phyloP scores from a whole-genome alignment of 1,140 invertebrate genomes.

The Aradophagus sp. region DNA sequence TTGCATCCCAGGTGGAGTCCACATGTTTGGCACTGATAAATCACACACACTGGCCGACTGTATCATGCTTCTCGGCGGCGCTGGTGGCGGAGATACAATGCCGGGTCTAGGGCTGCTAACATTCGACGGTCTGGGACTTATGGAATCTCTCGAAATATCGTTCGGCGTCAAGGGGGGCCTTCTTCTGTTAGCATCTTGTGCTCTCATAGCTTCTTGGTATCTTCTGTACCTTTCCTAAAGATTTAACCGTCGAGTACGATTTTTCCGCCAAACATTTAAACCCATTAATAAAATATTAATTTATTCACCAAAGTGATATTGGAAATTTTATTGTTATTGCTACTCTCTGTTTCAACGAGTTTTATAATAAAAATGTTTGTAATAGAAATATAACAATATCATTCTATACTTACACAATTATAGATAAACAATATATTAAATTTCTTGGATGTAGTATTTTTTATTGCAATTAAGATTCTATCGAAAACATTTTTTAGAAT shows the following conservation, averaged over 20 bases:
- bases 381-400: no score
- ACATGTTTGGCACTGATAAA: slow-evolving; percentile 64
- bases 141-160: slow-evolving; percentile 45
- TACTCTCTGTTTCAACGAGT: no score
- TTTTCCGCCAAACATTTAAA: no score
- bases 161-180: slow-evolving; percentile 54
- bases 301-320: no score
- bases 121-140: slow-evolving; percentile 58
- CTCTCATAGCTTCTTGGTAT: slow-evolving; percentile 78
- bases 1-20: slow-evolving; percentile 68
- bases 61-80: slow-evolving; percentile 65
- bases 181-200: slow-evolving; percentile 69
- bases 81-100: slow-evolving; percentile 62
- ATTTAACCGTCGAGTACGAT: neutral
- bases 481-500: no score
- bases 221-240: slow-evolving; percentile 78
- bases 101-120: slow-evolving; percentile 43
- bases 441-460: no score
- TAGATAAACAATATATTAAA: no score
- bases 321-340: no score
- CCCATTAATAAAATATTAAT: no score
- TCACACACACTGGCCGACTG: slow-evolving; percentile 72
- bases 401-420: no score
- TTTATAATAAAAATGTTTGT: no score
- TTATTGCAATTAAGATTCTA: no score